Conservation (phyloP, 2,888 invertebrate species). For the Bellardia pandia region DNA sequence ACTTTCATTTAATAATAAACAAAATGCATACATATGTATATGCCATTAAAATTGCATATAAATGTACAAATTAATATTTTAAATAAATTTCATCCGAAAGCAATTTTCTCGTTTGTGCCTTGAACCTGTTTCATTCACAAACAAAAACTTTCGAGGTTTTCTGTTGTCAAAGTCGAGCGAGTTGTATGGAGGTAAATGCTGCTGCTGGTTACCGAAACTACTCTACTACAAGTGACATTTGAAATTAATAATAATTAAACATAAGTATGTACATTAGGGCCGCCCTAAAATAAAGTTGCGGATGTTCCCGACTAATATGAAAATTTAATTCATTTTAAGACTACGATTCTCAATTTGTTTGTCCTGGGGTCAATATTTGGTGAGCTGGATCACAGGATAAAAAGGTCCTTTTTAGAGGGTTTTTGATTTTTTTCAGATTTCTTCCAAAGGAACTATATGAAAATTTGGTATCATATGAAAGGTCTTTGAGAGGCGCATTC, state of each 20-base stretch:
- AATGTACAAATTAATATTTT: constrained; percentile 38
- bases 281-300: too few species aligned
- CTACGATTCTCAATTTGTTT: too few species aligned
- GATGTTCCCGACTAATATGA: too few species aligned
- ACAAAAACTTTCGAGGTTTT: neutral
- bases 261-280: too few species aligned
- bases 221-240: constrained; percentile 68
- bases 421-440: too few species aligned
- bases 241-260: constrained; percentile 41
- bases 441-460: too few species aligned
- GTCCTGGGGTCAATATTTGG: too few species aligned
- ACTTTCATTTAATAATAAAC: neutral
- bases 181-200: neutral
- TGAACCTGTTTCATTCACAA: constrained; percentile 47
- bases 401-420: too few species aligned
- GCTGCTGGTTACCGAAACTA: constrained; percentile 30
- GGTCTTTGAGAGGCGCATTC: too few species aligned
- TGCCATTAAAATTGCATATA: constrained; percentile 20
- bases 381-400: too few species aligned
- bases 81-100: constrained; percentile 25
- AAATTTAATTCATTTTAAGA: too few species aligned
- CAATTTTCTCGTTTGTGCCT: neutral
- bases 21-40: neutral
- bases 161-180: constrained; percentile 6
- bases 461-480: too few species aligned